Base-by-base conservation (phyloP, 92 coral and sea anemone species). In the Pocillopora meandrina region DNA sequence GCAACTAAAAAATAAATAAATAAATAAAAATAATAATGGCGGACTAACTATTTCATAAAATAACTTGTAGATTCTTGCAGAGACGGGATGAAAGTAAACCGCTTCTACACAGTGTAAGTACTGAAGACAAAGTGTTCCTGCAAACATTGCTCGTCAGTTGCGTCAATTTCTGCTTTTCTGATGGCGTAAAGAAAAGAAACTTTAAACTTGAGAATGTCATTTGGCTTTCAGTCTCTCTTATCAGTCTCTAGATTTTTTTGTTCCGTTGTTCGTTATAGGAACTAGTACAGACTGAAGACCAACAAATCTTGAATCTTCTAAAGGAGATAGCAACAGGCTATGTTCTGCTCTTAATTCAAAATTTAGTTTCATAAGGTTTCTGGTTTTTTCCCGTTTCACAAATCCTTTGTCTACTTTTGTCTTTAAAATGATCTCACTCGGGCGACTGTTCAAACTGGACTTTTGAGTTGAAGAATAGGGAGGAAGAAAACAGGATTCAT, bases 261-360 rank as follows among this genome's bases (percentile, higher is more conserved):
- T 10, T 7, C 4, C 52, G 3, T 66, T 66, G 71, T 17, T 59
- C 33, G 67, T 59, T 12, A 76, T 67, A 1, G 68, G 80, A 76
- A 76, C 80, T 76, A 76, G 59, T 63, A 61, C 18, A 16, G 69
- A 76, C 68, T 76, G 80, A 26, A 76, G 69, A 12, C 69, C 68
- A 59, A 60, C 26, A 76, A 76, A 76, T 61, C 80, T 60, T 76
- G 80, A 66, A 42, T 76, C 68, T 61, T 76, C 36, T 5, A 75
- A 23, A 16, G 80, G 69, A 60, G 80, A 76, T 15, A 56, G 56
- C 23, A 21, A 26, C 56, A 59, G 17, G 80, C 69, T 33, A 1
- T 33, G 80, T 6, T 21, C 16, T n/a, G 42, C 71, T 26, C 68
- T 15, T 2, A 17, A 59, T 55, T 60, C 55, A 20, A 65, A 75